Evolutionary conservation across 1,140 invertebrate species (phyloP).

Genomic region (Phthorimaea operculella): DNA sequence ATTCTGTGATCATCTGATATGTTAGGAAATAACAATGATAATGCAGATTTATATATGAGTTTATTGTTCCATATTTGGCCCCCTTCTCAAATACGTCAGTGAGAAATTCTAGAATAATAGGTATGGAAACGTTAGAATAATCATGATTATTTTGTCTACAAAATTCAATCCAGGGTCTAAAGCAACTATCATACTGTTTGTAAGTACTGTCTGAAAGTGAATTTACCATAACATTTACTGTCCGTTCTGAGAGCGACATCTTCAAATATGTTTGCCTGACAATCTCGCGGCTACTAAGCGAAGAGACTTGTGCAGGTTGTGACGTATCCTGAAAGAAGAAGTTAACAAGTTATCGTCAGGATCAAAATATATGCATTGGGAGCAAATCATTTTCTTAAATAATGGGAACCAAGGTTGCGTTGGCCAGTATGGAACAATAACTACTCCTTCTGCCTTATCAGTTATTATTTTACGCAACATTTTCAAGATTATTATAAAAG

Average conservation of each 20-base stretch:
- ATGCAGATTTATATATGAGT: conserved; percentile 19
- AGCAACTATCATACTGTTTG: conserved; percentile 9
- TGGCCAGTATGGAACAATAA: conserved; percentile 30
- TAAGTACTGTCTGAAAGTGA: conserved; percentile 7
- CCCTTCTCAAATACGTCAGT: conserved; percentile 8
- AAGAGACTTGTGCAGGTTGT: conserved; percentile 7
- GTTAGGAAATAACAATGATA: conserved; percentile 11
- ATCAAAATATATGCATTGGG: background rate
- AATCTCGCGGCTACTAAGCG: conserved; percentile 7
- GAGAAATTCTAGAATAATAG: conserved; percentile 4
- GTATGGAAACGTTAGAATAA: background rate
- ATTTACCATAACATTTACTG: conserved; percentile 6
- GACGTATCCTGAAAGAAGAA: conserved; percentile 7
- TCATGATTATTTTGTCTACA: conserved; percentile 2
- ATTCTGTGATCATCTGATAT: conserved; percentile 16
- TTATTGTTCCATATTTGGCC: conserved; percentile 22
- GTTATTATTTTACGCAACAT: conserved; percentile 25
- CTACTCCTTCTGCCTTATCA: conserved; percentile 25
- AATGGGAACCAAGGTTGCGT: conserved; percentile 34
- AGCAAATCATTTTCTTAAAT: conserved; percentile 7
- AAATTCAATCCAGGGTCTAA: conserved; percentile 7
- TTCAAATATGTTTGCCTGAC: conserved; percentile 2
- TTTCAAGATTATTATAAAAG: conserved; percentile 21
- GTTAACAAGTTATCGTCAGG: background rate
- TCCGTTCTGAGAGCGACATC: background rate